These are phyloP conservation scores for Phalacrocorax pelagicus DNA, from an alignment of 2,113 vertebrate genomes.

Conservation along the genomic window DNA sequence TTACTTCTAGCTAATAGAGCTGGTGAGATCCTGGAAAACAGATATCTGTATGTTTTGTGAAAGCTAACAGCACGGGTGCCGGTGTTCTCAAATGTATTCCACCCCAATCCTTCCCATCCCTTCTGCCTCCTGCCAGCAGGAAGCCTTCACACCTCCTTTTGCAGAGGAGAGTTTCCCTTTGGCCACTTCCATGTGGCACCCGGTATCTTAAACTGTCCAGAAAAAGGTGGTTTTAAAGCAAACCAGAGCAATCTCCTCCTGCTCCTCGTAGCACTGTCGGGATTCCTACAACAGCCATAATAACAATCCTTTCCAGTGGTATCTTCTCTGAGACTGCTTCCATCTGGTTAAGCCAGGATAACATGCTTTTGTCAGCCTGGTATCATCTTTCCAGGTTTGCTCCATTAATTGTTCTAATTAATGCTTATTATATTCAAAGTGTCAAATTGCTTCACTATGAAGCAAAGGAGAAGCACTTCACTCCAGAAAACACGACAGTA, in stretches of 20 bases:
- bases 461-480: background rate
- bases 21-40: background rate
- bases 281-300: background rate
- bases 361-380: background rate
- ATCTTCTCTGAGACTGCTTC: background rate
- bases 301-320: background rate
- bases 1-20: background rate
- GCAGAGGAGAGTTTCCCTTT: background rate
- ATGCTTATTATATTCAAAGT: constrained; percentile 43
- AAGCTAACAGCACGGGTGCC: background rate
- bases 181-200: background rate
- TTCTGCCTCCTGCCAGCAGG: background rate
- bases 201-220: background rate
- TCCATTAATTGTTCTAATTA: constrained; percentile 10
- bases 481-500: background rate
- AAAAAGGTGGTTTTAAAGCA: background rate
- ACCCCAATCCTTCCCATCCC: background rate
- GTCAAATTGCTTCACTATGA: background rate
- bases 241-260: background rate
- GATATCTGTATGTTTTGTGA: background rate
- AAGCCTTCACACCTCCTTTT: background rate
- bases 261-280: background rate
- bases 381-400: constrained; percentile 3
- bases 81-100: background rate
- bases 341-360: background rate